Percentiles rank a stretch among this genome's conserved stretches.
phyloP scores from a whole-genome alignment of 2,888 invertebrate genomes.

The Selenia dentaria region DNA sequence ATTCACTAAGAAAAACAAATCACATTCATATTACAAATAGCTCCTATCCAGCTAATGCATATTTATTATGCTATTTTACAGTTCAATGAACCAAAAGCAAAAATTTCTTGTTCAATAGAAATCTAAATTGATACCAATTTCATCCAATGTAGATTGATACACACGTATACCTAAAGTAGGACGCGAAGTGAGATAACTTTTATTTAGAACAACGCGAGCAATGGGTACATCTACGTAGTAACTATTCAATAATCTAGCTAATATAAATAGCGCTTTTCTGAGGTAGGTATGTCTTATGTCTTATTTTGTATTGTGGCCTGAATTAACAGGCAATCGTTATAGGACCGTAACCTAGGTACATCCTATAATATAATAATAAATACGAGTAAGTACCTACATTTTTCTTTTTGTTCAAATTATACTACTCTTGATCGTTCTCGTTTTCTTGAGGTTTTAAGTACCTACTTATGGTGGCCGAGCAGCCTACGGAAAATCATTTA shows the following conservation, averaged over 20 bases:
- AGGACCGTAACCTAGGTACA: too few species aligned
- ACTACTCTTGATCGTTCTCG: too few species aligned
- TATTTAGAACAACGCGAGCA: slow-evolving; percentile 10
- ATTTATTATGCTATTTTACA: slow-evolving; percentile 1
- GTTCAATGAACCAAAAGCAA: slow-evolving; percentile 14
- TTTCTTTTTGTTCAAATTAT: too few species aligned
- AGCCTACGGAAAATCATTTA: too few species aligned
- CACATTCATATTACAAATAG: not conserved
- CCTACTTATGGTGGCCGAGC: too few species aligned
- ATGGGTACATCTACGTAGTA: not conserved
- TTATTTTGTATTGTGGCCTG: too few species aligned
- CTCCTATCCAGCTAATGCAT: not conserved
- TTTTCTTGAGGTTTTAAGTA: too few species aligned
- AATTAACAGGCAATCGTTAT: too few species aligned
- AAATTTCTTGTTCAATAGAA: slow-evolving; percentile 12
- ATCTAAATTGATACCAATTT: slow-evolving; percentile 18
- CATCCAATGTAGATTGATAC: slow-evolving; percentile 17
- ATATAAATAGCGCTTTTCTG: not conserved
- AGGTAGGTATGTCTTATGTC: too few species aligned
- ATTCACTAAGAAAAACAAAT: slow-evolving; percentile 13
- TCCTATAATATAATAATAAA: too few species aligned
- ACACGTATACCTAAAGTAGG: not conserved
- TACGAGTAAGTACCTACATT: too few species aligned
- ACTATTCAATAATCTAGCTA: not conserved
- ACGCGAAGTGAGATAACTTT: slow-evolving; percentile 6